Evolutionary conservation across 2,888 invertebrate genomes (phyloP), one percentile per base, ranked within the genome.

Genomic region (Caenorhabditis becei): DNA sequence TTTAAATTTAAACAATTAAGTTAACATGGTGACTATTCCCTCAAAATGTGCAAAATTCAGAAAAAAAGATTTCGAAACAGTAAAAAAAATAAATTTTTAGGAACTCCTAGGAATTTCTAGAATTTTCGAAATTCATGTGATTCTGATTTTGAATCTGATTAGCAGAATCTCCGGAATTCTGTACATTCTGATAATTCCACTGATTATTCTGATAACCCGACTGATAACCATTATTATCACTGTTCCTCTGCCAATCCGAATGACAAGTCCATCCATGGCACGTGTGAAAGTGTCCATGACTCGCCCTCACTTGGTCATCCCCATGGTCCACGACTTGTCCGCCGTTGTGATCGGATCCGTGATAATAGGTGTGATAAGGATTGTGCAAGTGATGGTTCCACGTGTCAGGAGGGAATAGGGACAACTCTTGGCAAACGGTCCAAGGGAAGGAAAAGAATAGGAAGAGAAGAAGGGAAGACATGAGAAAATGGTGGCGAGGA

Each of bases 241-340:
- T 58, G 37, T 56, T n/a, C n/a, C n/a, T n/a, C n/a, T n/a, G n/a
- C n/a, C n/a, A 65, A 53, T 74, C 65, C n/a, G 65, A 65, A 18
- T 65, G 74, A n/a, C 65, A 74, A 18, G 74, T 74, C 65, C 74
- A 74, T 51, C 65, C 65, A 20, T 54, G 49, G 26, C 74, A 74
- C 7, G 49, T 65, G 28, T 65, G 63, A 32, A 72, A 72, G 26
- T 63, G 35, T 14, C 72, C 72, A 32, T 72, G 63, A 56, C 72
- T 72, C n/a, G 72, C 14, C 24, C 72, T 10, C 5, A 72, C 72
- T 32, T 41, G 32, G 7, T 65, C 47, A 5, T 56, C 49, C 10
- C 8, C 20, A 28, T 72, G 72, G 16, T 63, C 63, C 23, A 32
- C 16, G 0, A 72, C 63, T 8, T 24, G 61, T 18, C 72, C 72